phyloP scores from a whole-genome alignment of 2,113 vertebrate genomes.

The Himantopus leucocephalus region DNA sequence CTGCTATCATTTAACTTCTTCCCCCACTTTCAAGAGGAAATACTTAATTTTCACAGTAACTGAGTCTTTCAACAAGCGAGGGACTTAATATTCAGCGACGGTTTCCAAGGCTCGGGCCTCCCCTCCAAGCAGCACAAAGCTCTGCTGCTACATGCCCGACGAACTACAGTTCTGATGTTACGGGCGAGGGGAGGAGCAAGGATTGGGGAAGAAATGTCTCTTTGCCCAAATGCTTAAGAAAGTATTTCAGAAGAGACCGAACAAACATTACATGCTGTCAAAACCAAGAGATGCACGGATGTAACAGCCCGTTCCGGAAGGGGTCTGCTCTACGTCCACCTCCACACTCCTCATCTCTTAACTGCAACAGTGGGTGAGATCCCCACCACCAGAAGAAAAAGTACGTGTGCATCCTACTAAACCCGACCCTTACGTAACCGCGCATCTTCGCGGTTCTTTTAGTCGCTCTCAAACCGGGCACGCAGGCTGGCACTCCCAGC shows the following conservation, averaged over 20 bases:
- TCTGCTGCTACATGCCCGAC: neutral
- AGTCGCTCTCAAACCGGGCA: neutral
- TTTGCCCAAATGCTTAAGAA: neutral
- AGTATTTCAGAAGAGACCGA: neutral
- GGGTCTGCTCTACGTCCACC: neutral
- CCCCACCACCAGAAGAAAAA: neutral
- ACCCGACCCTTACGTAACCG: neutral
- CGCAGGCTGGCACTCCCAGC: slow-evolving; percentile 26
- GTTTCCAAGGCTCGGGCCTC: neutral
- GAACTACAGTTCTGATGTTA: neutral
- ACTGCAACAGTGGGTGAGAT: neutral
- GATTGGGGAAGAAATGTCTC: neutral
- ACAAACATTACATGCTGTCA: neutral
- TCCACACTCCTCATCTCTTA: neutral
- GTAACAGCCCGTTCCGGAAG: neutral
- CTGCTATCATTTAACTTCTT: neutral
- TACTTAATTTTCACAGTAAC: neutral
- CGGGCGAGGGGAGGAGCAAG: neutral
- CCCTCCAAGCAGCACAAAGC: neutral
- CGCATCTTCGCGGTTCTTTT: neutral
- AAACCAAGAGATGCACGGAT: neutral
- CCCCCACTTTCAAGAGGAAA: neutral
- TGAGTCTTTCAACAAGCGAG: neutral
- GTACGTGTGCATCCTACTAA: neutral
- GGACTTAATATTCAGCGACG: neutral